Conservation (phyloP, 30 jellyfish, hydroid and myxozoan genomes). For the Pelagia noctiluca region DNA sequence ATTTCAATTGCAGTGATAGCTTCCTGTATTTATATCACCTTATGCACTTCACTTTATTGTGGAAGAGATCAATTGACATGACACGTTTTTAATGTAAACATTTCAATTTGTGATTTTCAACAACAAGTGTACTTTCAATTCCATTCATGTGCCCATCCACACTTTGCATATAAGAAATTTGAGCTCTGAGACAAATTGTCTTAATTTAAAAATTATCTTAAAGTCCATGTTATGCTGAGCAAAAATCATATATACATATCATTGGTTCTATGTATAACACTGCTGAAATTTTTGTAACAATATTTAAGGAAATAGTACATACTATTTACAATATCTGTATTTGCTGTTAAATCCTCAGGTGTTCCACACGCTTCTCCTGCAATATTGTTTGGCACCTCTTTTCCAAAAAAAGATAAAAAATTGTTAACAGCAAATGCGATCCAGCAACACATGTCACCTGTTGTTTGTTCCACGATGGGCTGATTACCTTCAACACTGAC, state of each 20-base stretch:
- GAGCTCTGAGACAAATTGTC: background rate
- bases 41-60: too few relatives aligned
- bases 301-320: too few relatives aligned
- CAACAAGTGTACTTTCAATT: background rate
- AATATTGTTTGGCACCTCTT: too few relatives aligned
- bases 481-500: background rate
- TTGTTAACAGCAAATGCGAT: background rate
- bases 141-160: background rate
- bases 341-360: background rate
- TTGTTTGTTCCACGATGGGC: background rate
- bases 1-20: background rate
- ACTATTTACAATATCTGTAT: background rate
- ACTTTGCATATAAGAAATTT: background rate
- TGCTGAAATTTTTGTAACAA: background rate
- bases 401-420: background rate
- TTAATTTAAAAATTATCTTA: background rate
- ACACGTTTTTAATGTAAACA: too few relatives aligned
- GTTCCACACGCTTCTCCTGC: background rate
- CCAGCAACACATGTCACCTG: conserved; percentile 9
- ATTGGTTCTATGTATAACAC: background rate
- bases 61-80: too few relatives aligned
- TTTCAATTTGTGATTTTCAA: too few relatives aligned
- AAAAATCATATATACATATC: background rate
- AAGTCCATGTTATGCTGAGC: background rate
- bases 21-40: too few relatives aligned